phyloP scores from a whole-genome alignment of 2,113 vertebrate species.

The Chloebia gouldiae region DNA sequence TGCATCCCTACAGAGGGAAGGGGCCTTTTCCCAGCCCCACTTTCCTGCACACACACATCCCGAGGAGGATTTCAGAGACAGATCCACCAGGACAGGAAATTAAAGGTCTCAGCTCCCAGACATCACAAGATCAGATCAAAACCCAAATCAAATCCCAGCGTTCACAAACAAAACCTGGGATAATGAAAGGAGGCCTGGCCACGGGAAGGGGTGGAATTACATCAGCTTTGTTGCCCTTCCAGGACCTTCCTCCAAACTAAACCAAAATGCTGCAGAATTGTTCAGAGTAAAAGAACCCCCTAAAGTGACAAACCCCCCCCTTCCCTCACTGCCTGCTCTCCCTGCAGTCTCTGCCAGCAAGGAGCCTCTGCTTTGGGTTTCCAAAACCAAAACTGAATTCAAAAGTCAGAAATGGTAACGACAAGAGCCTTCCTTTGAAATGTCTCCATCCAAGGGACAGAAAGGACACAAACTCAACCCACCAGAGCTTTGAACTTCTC shows the following conservation, averaged over 20 bases:
- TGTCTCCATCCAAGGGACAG: background rate
- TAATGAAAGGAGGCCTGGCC: background rate
- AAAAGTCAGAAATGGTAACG: background rate
- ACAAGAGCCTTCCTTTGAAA: background rate
- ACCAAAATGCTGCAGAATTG: background rate
- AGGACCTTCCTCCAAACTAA: background rate
- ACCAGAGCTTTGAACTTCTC: background rate
- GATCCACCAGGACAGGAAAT: conserved; percentile 18
- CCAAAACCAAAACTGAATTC: background rate
- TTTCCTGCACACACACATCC: background rate
- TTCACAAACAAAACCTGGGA: background rate
- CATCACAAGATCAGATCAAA: background rate
- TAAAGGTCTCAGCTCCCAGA: background rate
- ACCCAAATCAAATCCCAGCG: fast-evolving
- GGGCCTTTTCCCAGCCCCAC: background rate
- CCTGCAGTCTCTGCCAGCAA: background rate
- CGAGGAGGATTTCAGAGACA: background rate
- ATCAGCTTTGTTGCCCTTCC: background rate
- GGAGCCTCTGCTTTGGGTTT: background rate
- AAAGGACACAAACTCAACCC: background rate
- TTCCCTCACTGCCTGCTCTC: background rate
- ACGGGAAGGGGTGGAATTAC: background rate
- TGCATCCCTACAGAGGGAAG: background rate
- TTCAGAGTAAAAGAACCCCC: background rate
- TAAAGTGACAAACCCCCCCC: background rate